These are phyloP conservation scores for Drosophila lowei DNA, from an alignment of 1,140 invertebrate species.

Conservation along the genomic window DNA sequence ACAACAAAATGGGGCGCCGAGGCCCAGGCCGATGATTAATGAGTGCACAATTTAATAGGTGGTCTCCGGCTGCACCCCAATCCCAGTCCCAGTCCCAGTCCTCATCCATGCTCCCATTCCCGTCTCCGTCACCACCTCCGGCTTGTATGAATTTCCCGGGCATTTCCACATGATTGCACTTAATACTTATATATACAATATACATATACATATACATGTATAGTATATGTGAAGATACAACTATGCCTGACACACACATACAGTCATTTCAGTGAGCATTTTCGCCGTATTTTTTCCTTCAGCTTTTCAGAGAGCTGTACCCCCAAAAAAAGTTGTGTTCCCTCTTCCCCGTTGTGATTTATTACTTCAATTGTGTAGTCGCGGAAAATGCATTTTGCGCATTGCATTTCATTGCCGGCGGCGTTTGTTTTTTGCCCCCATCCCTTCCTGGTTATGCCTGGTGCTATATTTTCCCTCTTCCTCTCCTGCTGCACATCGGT, in stretches of 20 bases:
- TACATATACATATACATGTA: slow-evolving; percentile 5
- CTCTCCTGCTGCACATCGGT: slow-evolving; percentile 15
- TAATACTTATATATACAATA: slow-evolving; percentile 60
- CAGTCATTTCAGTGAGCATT: slow-evolving; percentile 14
- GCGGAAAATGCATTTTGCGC: slow-evolving; percentile 80
- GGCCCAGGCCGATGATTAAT: slow-evolving; percentile 68
- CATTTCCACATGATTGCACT: slow-evolving; percentile 78
- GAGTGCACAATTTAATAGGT: slow-evolving; percentile 79
- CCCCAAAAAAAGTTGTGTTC: slow-evolving; percentile 39
- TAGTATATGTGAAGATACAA: too few relatives aligned
- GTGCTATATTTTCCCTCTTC: neutral
- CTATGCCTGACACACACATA: too few relatives aligned
- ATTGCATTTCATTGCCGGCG: slow-evolving; percentile 76
- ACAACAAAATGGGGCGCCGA: slow-evolving; percentile 27
- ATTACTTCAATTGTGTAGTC: slow-evolving; percentile 80
- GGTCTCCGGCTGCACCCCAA: slow-evolving; percentile 49
- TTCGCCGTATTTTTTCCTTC: slow-evolving; percentile 38
- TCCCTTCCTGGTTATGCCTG: neutral
- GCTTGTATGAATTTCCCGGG: slow-evolving; percentile 61
- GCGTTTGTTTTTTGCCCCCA: slow-evolving; percentile 63
- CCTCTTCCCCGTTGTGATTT: slow-evolving; percentile 54
- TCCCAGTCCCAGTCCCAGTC: neutral
- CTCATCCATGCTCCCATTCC: slow-evolving; percentile 4
- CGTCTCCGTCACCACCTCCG: slow-evolving; percentile 21
- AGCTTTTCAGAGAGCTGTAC: slow-evolving; percentile 10